Evolutionary conservation across 2,797 vertebrate species (phyloP), one percentile per base, ranked within the genome.

Genomic region (Garrulus glandarius): DNA sequence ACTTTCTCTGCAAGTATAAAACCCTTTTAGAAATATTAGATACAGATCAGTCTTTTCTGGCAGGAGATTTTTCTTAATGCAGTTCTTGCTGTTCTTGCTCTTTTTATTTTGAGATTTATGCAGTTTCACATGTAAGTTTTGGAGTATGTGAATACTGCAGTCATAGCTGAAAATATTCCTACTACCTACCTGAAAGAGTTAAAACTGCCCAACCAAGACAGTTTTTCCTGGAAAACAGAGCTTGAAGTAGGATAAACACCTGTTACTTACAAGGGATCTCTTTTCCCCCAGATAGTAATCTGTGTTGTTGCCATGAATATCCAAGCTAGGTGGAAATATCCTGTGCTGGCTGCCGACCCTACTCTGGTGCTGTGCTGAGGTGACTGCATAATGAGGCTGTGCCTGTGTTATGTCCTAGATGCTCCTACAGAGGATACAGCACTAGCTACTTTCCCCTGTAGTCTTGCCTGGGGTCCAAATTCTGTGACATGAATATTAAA

Each of bases 321-420:
- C 71, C 32, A 41, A 52, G 34, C 18, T 12, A 41, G 9, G 18
- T 49, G 10, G 37, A 50, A 81, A 57, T 34, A 10, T 0, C 27
- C 49, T 4, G 11, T 9, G 11, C 53, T 49, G 61, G 15, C 27
- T 53, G 27, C 0, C 2, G 5, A 21, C 8, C 67, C 8, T 29
- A 0, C 13, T 32, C 2, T 0, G 7, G 17, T 15, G 39, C 29
- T 24, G 34, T 8, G 50, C 34, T 56, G 15, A 22, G 44, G 26
- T 1, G 18, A 36, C 39, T 46, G 44, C 23, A 14, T 1, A 11
- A 8, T 9, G 27, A 21, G 10, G 5, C 10, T 69, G 13, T 70
- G 34, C 46, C 13, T 18, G 6, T 15, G 6, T 7, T 8, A 6
- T 23, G 32, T 34, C n/a, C 63, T n/a, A n/a, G 55, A 18, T 74